Conservation (phyloP, 2,888 invertebrate species). For the Spialia ferax region DNA sequence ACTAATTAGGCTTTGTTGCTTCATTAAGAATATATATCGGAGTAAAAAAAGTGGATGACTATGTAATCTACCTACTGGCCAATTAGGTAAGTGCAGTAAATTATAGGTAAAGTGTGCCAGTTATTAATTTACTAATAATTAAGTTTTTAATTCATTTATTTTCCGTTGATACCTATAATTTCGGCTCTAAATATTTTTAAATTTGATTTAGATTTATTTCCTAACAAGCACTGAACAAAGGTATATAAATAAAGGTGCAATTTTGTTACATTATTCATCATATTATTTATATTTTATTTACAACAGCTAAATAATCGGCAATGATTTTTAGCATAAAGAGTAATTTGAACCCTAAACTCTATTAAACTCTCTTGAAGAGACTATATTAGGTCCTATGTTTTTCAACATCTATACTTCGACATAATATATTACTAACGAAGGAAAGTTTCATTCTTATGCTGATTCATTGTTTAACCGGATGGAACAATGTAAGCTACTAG, state of each 20-base stretch:
- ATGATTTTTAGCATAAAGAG: conserved; percentile 22
- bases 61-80: no score
- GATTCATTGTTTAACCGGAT: conserved; percentile 42
- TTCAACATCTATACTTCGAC: conserved; percentile 35
- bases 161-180: no score
- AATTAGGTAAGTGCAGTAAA: no score
- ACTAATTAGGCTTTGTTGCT: no score
- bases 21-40: no score
- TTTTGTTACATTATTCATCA: conserved; percentile 20
- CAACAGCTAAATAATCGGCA: conserved; percentile 25
- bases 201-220: neutral
- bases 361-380: conserved; percentile 37
- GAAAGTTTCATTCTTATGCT: conserved; percentile 31
- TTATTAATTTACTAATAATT: no score
- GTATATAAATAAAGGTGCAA: conserved; percentile 1
- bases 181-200: neutral
- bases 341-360: conserved; percentile 28
- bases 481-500: conserved; percentile 43
- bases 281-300: conserved; percentile 24
- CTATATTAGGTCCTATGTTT: conserved; percentile 33
- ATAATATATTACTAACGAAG: conserved; percentile 29
- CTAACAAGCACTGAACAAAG: neutral
- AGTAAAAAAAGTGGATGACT: no score
- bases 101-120: no score
- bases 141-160: no score